Base-by-base conservation (phyloP, 2,888 invertebrate genomes). In the Tipula helvola region DNA sequence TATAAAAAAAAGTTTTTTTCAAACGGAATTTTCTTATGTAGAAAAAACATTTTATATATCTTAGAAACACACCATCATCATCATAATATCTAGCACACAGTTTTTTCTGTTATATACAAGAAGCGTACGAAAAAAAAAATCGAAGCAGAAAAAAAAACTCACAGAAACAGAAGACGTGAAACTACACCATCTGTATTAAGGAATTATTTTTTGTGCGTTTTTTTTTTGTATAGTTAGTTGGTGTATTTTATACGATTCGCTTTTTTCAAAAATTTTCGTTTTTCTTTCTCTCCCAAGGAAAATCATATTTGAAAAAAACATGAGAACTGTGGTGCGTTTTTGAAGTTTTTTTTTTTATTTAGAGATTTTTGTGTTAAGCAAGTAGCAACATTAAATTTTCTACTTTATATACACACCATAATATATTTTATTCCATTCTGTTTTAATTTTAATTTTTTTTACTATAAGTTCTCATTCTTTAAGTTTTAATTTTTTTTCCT, bases 31-130 rank as follows among this genome's bases (percentile, higher is more conserved):
- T 71, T 28, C 71, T 71, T 71, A 71, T 71, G 28, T 71, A 71
- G 71, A 71, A 71, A 71, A 71, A 71, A 71, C 71, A 28, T 71
- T 71, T 28, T 28, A 28, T 71, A 71, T 71, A 71, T 71, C 84
- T 39, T 84, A 84, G 84, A 84, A 84, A 84, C 84, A 84, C 84
- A 84, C 84, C 84, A 84, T 84, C 71, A 71, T 71, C 71, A 71
- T 71, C 12, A 71, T 71, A 71, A 71, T 71, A 71, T 71, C 71
- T 71, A 71, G 71, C 71, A 71, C 71, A 57, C 71, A 28, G 12
- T 71, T 71, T 71, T 71, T 71, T 71, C 52, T 71, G 10, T 28
- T 71, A 13, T 52, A 52, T 52, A 71, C 71, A 12, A 71, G 28
- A 71, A 71, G 71, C 10, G 28, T 71, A 28, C 2, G 71, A 71